phyloP scores from a whole-genome alignment of 2,797 vertebrate species.

The Decapterus maruadsi region DNA sequence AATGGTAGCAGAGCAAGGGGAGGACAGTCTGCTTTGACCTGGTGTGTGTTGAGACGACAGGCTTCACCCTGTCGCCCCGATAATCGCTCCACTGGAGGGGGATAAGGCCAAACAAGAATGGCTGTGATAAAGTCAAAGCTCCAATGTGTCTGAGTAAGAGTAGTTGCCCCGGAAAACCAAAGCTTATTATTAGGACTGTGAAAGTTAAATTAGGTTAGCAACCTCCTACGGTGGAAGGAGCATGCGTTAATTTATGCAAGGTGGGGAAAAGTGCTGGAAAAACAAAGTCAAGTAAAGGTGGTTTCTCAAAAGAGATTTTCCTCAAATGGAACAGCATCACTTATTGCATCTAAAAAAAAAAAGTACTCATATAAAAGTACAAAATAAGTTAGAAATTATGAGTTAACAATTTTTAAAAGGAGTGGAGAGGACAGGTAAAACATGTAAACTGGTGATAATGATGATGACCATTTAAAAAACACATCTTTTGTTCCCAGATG shows the following conservation, averaged over 20 bases:
- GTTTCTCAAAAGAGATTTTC: neutral
- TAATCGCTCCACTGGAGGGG: constrained; percentile 57
- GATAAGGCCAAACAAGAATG: constrained; percentile 50
- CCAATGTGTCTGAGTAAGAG: constrained; percentile 33
- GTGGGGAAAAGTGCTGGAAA: too few relatives aligned
- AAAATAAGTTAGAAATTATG: too few relatives aligned
- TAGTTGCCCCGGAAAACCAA: constrained; percentile 15
- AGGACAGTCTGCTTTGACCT: constrained; percentile 69
- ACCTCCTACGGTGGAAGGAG: neutral
- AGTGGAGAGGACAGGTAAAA: neutral
- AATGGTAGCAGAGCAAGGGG: constrained; percentile 67
- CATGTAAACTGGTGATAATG: neutral
- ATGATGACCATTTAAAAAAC: too few relatives aligned
- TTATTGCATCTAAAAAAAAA: too few relatives aligned
- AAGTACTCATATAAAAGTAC: too few relatives aligned
- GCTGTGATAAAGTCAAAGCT: constrained; percentile 55
- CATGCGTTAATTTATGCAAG: neutral
- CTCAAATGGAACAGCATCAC: neutral
- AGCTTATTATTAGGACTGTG: constrained; percentile 6
- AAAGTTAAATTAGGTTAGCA: constrained; percentile 5
- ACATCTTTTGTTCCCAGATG: too few relatives aligned
- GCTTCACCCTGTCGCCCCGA: constrained; percentile 58
- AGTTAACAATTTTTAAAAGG: too few relatives aligned
- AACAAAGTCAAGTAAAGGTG: neutral
- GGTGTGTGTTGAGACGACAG: constrained; percentile 62